Conservation (phyloP, 2,888 invertebrate genomes). For the Diarsia mendica region DNA sequence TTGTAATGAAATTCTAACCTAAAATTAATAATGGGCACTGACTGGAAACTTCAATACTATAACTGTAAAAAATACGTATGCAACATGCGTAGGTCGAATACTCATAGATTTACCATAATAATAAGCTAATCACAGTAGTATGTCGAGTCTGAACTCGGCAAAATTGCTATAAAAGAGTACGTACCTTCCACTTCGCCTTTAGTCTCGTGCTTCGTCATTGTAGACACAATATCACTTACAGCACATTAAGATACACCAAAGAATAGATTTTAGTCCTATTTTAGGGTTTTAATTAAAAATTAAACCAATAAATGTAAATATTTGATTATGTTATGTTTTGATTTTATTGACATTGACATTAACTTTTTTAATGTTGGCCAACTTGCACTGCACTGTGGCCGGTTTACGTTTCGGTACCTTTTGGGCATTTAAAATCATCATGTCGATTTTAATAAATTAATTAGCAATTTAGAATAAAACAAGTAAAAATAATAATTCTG, state of each 20-base stretch:
- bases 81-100: background rate
- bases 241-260: constrained; percentile 12
- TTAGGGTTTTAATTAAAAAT: background rate
- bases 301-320: constrained; percentile 1
- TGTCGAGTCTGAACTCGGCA: background rate
- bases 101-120: background rate
- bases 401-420: constrained; percentile 19
- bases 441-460: accelerated
- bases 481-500: background rate
- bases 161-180: constrained; percentile 38
- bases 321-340: constrained; percentile 44
- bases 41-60: background rate
- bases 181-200: constrained; percentile 75
- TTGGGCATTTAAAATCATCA: background rate
- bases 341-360: constrained; percentile 44
- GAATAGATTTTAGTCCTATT: background rate
- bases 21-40: constrained; percentile 24
- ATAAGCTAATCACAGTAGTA: background rate
- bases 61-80: background rate
- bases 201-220: constrained; percentile 68
- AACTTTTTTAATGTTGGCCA: constrained; percentile 17
- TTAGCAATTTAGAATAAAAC: background rate
- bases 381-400: accelerated
- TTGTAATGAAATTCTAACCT: constrained; percentile 45
- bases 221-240: constrained; percentile 24